phyloP scores from a whole-genome alignment of 2,888 invertebrate species.

The Epinotia nisella region DNA sequence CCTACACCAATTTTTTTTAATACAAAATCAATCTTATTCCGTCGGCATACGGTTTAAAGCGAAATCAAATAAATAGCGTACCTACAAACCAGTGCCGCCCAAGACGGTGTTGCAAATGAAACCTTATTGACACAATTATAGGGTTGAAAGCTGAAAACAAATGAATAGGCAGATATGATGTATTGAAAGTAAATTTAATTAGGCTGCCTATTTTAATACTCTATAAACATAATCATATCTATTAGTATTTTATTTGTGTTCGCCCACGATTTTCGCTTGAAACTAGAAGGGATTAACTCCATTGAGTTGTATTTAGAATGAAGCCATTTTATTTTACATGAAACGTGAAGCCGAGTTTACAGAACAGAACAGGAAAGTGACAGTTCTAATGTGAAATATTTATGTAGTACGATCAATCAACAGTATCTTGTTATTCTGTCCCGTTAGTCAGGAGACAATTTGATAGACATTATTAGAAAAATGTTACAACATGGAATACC shows the following conservation, averaged over 20 bases:
- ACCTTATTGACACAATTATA: neutral
- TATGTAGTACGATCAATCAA: neutral
- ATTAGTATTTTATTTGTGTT: conserved; percentile 19
- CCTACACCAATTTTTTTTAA: neutral
- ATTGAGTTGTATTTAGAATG: neutral
- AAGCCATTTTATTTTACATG: too few relatives aligned
- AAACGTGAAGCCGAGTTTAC: neutral
- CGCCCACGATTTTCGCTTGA: neutral
- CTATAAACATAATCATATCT: conserved; percentile 20
- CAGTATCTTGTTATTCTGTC: neutral
- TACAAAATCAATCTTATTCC: neutral
- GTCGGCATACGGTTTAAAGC: neutral
- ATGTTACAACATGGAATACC: too few relatives aligned
- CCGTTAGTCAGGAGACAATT: neutral
- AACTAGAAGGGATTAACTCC: neutral
- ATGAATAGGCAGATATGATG: neutral
- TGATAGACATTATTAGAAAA: too few relatives aligned
- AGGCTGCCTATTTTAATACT: conserved; percentile 26
- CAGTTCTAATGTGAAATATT: neutral
- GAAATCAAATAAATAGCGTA: neutral
- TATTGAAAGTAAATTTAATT: conserved; percentile 9
- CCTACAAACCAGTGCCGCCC: neutral
- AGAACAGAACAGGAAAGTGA: neutral
- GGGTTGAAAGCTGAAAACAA: neutral
- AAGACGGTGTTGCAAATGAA: neutral